Evolutionary conservation across 2,113 vertebrate genomes (phyloP).

Genomic region (Saguinus midas): DNA sequence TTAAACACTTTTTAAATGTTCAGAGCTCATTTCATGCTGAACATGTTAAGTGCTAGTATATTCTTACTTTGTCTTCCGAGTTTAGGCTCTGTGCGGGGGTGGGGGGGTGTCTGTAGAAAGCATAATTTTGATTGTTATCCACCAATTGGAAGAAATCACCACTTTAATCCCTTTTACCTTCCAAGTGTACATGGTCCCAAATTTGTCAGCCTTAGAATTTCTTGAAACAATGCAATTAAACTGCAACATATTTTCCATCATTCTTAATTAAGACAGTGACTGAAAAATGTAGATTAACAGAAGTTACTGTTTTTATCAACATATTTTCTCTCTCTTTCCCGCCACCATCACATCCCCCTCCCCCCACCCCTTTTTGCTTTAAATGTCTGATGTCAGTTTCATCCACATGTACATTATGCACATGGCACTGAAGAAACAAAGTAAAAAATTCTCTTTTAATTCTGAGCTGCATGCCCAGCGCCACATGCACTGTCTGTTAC

Average conservation of each 20-base stretch:
- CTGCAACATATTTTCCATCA: constrained; percentile 77
- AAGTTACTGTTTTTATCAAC: constrained; percentile 85
- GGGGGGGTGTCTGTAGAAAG: neutral
- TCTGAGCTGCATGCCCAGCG: constrained; percentile 81
- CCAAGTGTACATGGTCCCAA: constrained; percentile 23
- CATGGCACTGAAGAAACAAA: constrained; percentile 83
- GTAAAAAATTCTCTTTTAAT: constrained; percentile 81
- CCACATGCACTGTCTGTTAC: constrained; percentile 88
- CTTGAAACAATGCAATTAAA: constrained; percentile 84
- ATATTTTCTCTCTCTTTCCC: constrained; percentile 75
- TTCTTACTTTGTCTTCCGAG: constrained; percentile 14
- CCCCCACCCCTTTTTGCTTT: constrained; percentile 69
- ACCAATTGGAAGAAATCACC: constrained; percentile 18
- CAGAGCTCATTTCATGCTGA: neutral
- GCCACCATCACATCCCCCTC: constrained; percentile 34
- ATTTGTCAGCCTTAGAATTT: constrained; percentile 71
- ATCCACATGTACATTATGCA: constrained; percentile 83
- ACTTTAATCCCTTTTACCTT: constrained; percentile 16
- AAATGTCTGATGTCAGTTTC: constrained; percentile 84
- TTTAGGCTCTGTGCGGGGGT: neutral
- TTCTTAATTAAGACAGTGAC: constrained; percentile 84
- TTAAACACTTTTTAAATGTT: neutral
- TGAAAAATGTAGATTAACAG: constrained; percentile 85
- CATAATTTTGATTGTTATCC: neutral
- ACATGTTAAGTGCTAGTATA: neutral